Evolutionary conservation across 1,140 invertebrate species (phyloP), one percentile per base, ranked within the genome.

Genomic region (Xylocopa sonorina): DNA sequence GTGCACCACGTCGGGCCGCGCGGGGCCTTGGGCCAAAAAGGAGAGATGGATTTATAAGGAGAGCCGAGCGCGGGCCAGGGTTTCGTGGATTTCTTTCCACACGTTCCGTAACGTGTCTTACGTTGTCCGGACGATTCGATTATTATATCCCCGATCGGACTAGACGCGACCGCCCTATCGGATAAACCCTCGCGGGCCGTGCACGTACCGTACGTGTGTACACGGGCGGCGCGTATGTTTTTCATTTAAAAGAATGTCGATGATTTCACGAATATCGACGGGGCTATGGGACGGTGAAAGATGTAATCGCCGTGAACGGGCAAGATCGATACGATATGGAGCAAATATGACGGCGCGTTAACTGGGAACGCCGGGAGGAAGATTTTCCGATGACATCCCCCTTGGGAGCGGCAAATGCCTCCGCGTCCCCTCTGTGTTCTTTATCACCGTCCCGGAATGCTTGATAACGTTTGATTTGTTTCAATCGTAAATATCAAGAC

Each of bases 401-500:
- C 82, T 60, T 48, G 78, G 81, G 85, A 89, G 89, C 84, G 48
- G 85, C 80, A 89, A 90, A 92, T 92, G 83, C 91, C 91, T 82
- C 77, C 81, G 89, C 91, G 90, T 92, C 83, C 83, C 80, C 85
- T 91, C 90, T 92, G 91, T 92, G 87, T 93, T 92, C 91, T 93
- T 93, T 93, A 93, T 93, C 91, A 83, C 81, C 88, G 78, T 77
- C 83, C 78, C 81, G 91, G 92, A 92, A 92, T 93, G 90, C 90
- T 92, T 92, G 92, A 92, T 93, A 92, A 93, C 87, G 81, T 93
- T 93, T 92, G 92, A 93, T 92, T 93, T 92, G 92, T 93, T 92
- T 92, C 90, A 92, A 91, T 92, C 92, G 88, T 92, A 93, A 93
- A 92, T 92, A 92, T 89, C 81, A 88, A 83, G 73, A 86, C 74